Evolutionary conservation across 2,888 invertebrate species (phyloP), one percentile per base, ranked within the genome.

Genomic region (Limenitis camilla): DNA sequence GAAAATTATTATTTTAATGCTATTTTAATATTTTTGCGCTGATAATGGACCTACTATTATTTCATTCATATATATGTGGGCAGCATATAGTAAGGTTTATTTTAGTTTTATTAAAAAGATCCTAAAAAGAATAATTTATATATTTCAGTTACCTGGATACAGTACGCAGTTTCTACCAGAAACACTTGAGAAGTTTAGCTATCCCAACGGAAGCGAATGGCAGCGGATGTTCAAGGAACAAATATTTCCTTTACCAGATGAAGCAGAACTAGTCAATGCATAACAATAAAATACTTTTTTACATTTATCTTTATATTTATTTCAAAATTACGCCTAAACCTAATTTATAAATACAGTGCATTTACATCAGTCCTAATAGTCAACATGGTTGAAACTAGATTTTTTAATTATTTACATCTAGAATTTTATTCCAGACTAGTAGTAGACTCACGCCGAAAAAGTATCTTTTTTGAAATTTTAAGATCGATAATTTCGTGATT

Each of bases 161-260:
- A 94, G 94, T 64, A 93, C 94, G 0, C 91, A 94, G 71, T 90
- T 97, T 66, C 91, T 92, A 64, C 88, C 89, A 2, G 89, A 90
- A 42, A 90, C 93, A 0, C 69, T 96, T 33, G 81, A 88, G 32
- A 90, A 91, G 62, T 95, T 91, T 72, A 88, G 90, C 51, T 96
- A 93, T 76, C 96, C 96, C 0, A 77, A 84, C 43, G 96, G 96
- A n/a, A 89, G 76, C 32, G 92, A 92, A 71, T 96, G 96, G 96
- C 82, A 91, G 71, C 78, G 88, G 35, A 89, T 92, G 89, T 90
- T 92, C 68, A 75, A 82, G 11, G 88, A 90, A 62, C 91, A 91
- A 49, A 64, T 90, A 48, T 91, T 91, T 73, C 78, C 87, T 1
- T 71, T 74, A 49, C 90, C 91, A 0, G 80, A 86, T 52, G 82